These are phyloP conservation scores for Oncorhynchus tshawytscha DNA, from an alignment of 2,113 vertebrate genomes.

Conservation along the genomic window DNA sequence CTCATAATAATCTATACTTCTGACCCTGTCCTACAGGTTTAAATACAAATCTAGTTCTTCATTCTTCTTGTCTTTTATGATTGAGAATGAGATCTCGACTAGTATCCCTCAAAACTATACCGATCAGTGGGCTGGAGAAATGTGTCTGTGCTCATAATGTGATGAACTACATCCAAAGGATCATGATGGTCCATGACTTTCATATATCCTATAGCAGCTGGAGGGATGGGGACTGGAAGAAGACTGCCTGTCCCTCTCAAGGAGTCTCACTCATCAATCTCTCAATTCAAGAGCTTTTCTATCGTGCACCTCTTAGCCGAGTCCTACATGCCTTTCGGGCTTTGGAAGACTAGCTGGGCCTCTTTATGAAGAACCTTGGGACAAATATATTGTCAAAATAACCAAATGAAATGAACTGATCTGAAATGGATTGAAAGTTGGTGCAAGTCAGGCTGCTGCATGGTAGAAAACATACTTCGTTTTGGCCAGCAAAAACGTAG, in stretches of 20 bases:
- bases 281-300: slow-evolving; percentile 2
- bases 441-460: not conserved
- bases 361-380: slow-evolving; percentile 16
- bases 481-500: slow-evolving; percentile 21
- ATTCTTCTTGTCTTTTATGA: not conserved
- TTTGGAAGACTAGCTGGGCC: not conserved
- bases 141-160: not conserved
- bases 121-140: not conserved
- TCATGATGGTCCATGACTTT: not conserved
- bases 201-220: slow-evolving; percentile 42
- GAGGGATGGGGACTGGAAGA: slow-evolving; percentile 25
- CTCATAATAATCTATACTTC: not conserved
- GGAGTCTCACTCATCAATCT: slow-evolving; percentile 30
- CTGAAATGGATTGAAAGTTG: slow-evolving; percentile 16
- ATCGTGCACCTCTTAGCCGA: slow-evolving; percentile 6
- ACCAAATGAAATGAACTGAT: slow-evolving; percentile 17
- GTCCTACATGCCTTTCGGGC: not conserved
- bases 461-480: slow-evolving; percentile 1
- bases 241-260: not conserved
- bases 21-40: too few species aligned
- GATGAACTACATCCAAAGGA: too few species aligned
- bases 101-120: not conserved
- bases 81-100: not conserved
- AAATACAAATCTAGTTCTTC: not conserved
- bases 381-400: slow-evolving; percentile 6